Evolutionary conservation across 1,140 invertebrate genomes (phyloP).

Genomic region (Steinernema khuongi): DNA sequence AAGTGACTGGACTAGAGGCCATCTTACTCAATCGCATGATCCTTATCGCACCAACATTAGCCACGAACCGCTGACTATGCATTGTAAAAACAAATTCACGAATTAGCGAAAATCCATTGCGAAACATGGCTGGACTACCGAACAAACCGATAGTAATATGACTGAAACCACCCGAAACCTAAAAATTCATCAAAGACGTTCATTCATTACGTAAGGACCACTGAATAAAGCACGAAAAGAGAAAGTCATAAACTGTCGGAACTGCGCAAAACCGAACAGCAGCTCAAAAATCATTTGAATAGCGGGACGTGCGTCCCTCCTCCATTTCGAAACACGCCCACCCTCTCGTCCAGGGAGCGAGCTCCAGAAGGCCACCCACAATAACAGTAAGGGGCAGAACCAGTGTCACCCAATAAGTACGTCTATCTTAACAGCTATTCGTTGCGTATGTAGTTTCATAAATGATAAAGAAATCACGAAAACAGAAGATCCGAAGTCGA

Average conservation of each 20-base stretch:
- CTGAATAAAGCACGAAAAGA: no score
- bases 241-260: background rate
- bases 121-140: no score
- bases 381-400: background rate
- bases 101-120: no score
- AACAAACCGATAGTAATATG: no score
- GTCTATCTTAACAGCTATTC: background rate
- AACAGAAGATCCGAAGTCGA: no score
- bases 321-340: constrained; percentile 7
- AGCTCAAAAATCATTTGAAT: constrained; percentile 6
- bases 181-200: background rate
- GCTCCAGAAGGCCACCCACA: constrained; percentile 12
- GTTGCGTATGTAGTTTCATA: constrained; percentile 11
- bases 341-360: background rate
- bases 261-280: background rate
- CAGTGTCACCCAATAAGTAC: background rate
- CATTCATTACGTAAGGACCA: no score
- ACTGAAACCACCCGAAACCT: background rate
- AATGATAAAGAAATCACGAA: background rate
- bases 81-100: no score
- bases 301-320: constrained; percentile 6
- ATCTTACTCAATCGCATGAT: no score
- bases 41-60: no score
- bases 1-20: no score
- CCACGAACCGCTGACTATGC: no score